Evolutionary conservation across 1,140 invertebrate species (phyloP), one percentile per base, ranked within the genome.

Genomic region (Theocolax elegans): DNA sequence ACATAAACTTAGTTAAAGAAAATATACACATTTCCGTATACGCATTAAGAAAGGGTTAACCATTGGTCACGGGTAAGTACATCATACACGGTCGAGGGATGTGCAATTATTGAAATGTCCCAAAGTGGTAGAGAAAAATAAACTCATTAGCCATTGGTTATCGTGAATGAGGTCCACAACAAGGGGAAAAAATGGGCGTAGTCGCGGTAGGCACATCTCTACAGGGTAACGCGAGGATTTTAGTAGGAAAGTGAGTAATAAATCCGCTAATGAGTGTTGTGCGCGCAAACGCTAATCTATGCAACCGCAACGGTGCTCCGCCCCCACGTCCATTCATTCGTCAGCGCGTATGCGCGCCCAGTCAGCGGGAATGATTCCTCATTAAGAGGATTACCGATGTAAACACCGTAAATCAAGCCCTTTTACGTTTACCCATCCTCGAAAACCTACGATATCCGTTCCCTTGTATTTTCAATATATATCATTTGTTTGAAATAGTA

Each of bases 211-310:
- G 31, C 38, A 44, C 23, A 25, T 2, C 60, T 15, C 10, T n/a
- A n/a, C n/a, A n/a, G n/a, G n/a, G n/a, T n/a, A n/a, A n/a, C 44
- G 21, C 10, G 4, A 71, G 72, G 67, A 66, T 76, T n/a, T 81
- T 77, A 74, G 53, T 40, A 21, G 68, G 54, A 69, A 80, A 75
- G 73, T 51, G 59, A 74, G 75, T 44, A 77, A 78, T 77, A 80
- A 82, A 82, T 79, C 71, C 73, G 74, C 74, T 81, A 82, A 80
- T 78, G 75, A 80, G 67, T 76, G 73, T 76, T 77, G 72, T 74
- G 29, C 56, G 77, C 74, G 72, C 73, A 79, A 72, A 74, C 75
- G 75, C 72, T 82, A 80, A 81, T 82, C 74, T 77, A 78, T 78
- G 72, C 73, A 75, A 81, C 74, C 76, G 53, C 77, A 77, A 77